Evolutionary conservation across 2,888 invertebrate species (phyloP).

Genomic region (Scrobipalpa atriplicella): DNA sequence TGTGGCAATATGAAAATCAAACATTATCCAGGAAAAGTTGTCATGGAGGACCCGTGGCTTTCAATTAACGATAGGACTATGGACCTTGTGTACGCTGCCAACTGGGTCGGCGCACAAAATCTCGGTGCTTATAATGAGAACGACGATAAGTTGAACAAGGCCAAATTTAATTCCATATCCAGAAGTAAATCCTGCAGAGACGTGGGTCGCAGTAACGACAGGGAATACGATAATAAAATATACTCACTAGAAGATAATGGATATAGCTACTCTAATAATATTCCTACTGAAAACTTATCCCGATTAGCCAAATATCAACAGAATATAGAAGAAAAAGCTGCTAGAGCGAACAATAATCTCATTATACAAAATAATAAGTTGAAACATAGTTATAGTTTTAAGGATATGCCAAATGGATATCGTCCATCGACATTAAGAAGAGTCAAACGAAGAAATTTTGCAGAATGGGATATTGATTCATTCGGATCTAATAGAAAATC

Average conservation of each 20-base stretch:
- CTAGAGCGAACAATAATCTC: slow-evolving; percentile 78
- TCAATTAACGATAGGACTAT: slow-evolving; percentile 86
- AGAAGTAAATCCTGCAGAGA: slow-evolving; percentile 79
- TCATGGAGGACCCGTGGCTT: slow-evolving; percentile 89
- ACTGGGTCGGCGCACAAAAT: slow-evolving; percentile 90
- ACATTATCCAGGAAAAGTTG: slow-evolving; percentile 92
- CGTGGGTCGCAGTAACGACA: slow-evolving; percentile 63
- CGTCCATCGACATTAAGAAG: slow-evolving; percentile 82
- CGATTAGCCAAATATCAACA: slow-evolving; percentile 85
- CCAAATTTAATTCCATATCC: slow-evolving; percentile 75
- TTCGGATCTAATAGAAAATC: slow-evolving; percentile 66
- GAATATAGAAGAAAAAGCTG: slow-evolving; percentile 79
- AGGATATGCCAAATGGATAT: slow-evolving; percentile 84
- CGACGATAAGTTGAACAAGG: slow-evolving; percentile 57
- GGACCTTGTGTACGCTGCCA: slow-evolving; percentile 92
- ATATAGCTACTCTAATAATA: slow-evolving; percentile 59
- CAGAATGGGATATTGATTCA: slow-evolving; percentile 82
- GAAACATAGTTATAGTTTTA: slow-evolving; percentile 82
- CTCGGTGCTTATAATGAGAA: slow-evolving; percentile 72
- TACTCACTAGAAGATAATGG: slow-evolving; percentile 63
- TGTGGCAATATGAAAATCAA: slow-evolving; percentile 88
- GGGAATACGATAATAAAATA: slow-evolving; percentile 58
- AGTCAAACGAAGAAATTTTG: slow-evolving; percentile 80
- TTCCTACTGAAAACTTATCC: slow-evolving; percentile 74
- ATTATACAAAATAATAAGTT: slow-evolving; percentile 79